These are phyloP conservation scores for Pipistrellus pipistrellus DNA, from an alignment of 2,797 vertebrate genomes.

Conservation along the genomic window DNA sequence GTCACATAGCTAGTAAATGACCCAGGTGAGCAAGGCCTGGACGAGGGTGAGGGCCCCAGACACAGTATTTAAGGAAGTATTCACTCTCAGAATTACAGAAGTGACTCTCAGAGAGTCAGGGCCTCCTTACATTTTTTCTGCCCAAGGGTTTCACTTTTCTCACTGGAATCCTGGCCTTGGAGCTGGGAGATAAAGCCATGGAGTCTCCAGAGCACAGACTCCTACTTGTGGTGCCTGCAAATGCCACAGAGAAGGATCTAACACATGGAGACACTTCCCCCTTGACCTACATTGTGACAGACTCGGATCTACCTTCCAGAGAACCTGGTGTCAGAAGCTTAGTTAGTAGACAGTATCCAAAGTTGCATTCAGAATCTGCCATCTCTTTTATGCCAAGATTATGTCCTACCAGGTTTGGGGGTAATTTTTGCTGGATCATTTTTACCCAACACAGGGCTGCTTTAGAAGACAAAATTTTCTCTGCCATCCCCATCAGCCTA, in stretches of 20 bases:
- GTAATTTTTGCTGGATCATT: not conserved
- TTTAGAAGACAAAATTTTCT: not conserved
- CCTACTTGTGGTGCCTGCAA: not conserved
- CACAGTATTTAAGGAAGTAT: not conserved
- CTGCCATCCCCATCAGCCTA: not conserved
- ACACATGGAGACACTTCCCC: not conserved
- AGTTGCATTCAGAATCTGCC: not conserved
- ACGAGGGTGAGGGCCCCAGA: not conserved
- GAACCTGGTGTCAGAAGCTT: not conserved
- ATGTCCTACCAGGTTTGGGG: not conserved
- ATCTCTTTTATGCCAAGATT: not conserved
- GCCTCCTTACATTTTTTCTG: not conserved
- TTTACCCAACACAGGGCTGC: not conserved
- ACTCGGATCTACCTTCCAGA: not conserved
- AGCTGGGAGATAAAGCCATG: not conserved
- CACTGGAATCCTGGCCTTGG: not conserved
- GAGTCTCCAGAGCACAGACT: not conserved
- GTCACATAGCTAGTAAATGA: not conserved
- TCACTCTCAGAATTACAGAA: not conserved
- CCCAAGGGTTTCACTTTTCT: not conserved
- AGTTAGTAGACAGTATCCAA: not conserved
- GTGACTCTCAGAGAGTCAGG: not conserved
- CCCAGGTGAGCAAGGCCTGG: not conserved
- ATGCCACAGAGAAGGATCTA: not conserved
- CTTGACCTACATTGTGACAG: fast-evolving